phyloP scores from a whole-genome alignment of 2,888 invertebrate species.

The Chrysina gloriosa region DNA sequence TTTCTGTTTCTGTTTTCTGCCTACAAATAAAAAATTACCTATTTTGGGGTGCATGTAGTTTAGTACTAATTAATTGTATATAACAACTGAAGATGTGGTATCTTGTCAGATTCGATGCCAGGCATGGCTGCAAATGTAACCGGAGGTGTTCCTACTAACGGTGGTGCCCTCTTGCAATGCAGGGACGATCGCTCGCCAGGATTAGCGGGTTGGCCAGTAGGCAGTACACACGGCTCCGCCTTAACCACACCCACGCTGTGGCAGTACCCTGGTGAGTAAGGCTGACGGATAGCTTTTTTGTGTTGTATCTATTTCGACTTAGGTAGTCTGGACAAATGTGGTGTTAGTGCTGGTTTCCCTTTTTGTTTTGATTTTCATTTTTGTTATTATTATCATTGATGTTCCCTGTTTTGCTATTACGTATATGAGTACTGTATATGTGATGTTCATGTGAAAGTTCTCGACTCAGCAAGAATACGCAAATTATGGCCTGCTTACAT shows the following conservation, averaged over 20 bases:
- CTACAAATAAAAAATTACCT: too few species aligned
- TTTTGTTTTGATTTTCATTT: conserved; percentile 13
- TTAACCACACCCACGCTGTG: conserved; percentile 79
- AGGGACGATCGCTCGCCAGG: conserved; percentile 72
- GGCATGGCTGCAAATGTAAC: conserved; percentile 75
- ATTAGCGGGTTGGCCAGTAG: conserved; percentile 67
- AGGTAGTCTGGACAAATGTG: conserved; percentile 29
- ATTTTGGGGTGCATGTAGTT: too few species aligned
- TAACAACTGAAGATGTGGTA: conserved; percentile 38
- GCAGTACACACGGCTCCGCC: conserved; percentile 67
- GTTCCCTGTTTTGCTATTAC: conserved; percentile 11
- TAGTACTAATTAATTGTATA: neutral
- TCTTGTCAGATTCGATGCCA: conserved; percentile 63
- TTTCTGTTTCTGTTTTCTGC: too few species aligned
- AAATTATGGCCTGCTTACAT: conserved; percentile 38
- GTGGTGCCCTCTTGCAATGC: conserved; percentile 73
- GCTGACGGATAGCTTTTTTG: conserved; percentile 43
- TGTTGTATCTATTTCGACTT: conserved; percentile 31
- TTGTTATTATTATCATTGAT: conserved; percentile 12
- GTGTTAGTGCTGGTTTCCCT: conserved; percentile 44
- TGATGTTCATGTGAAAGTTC: neutral
- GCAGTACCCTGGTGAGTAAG: conserved; percentile 81
- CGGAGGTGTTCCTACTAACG: conserved; percentile 69
- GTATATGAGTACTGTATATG: neutral
- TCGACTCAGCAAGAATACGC: neutral